Conservation (phyloP, 2,888 invertebrate genomes). For the Teleiodes luculella region DNA sequence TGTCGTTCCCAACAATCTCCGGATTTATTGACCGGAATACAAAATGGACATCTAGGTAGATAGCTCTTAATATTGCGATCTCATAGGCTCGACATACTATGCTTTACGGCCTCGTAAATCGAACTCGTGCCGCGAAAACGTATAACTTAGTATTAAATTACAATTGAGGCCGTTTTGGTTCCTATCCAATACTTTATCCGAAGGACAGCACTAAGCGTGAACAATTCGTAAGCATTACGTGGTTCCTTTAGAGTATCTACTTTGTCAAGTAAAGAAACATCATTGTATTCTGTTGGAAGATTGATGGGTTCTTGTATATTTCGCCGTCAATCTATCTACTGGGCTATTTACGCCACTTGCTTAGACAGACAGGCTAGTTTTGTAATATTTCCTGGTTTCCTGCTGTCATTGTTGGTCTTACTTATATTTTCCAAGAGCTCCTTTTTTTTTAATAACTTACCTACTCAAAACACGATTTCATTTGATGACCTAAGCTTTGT, state of each 20-base stretch:
- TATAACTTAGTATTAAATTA: constrained; percentile 66
- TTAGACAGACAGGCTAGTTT: too few relatives aligned
- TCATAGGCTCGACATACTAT: constrained; percentile 54
- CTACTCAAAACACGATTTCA: too few relatives aligned
- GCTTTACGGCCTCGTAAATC: constrained; percentile 68
- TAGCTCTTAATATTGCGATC: constrained; percentile 51
- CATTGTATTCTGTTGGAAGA: too few relatives aligned
- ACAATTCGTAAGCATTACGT: background rate
- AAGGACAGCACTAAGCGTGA: background rate
- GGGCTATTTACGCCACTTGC: too few relatives aligned
- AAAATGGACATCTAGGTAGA: constrained; percentile 40
- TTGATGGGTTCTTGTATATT: too few relatives aligned
- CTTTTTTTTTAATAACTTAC: too few relatives aligned
- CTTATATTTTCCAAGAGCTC: too few relatives aligned
- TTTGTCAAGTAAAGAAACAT: too few relatives aligned
- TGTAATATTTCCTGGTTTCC: too few relatives aligned
- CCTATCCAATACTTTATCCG: background rate
- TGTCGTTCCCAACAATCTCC: constrained; percentile 41
- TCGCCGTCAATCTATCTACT: too few relatives aligned
- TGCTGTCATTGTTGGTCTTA: too few relatives aligned
- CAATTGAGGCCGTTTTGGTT: constrained; percentile 36
- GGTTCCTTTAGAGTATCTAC: background rate
- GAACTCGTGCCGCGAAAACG: constrained; percentile 60
- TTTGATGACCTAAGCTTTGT: too few relatives aligned
- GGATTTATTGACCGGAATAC: constrained; percentile 62